Base-by-base conservation (phyloP, 2,113 vertebrate species). In the Macroglossus sobrinus region DNA sequence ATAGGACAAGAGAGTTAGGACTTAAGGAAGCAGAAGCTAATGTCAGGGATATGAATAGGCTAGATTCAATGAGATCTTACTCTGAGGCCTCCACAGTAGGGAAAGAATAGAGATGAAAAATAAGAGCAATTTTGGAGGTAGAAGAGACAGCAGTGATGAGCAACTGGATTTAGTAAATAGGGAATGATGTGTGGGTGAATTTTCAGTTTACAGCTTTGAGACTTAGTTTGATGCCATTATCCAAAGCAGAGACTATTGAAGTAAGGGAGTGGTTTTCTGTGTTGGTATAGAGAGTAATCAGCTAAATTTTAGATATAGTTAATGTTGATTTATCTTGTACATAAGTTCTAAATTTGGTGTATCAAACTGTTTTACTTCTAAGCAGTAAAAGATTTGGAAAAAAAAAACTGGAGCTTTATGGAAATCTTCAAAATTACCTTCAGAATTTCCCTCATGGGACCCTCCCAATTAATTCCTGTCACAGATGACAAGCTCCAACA, bases 341-440 rank as follows among this genome's bases (percentile, higher is more conserved):
- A 26, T 10, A 10, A 80, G 21, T 72, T 91, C 35, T 76, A 80
- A 81, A n/a, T 57, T 84, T 72, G 22, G 16, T 40, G 0, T 26
- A n/a, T 80, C 5, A 43, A 75, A 35, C 50, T 35, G 24, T 87
- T 95, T 84, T 96, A 24, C 28, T 84, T 68, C 7, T 81, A 71
- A 88, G 2, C 21, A 92, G 16, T 75, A 80, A 94, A 95, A 40
- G 15, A 4, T 33, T 74, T 19, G 81, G 12, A 57, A 64, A 61
- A 90, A 89, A 71, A 21, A 75, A 64, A 40, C 18, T 22, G 64
- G 64, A 68, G 0, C 4, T 89, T n/a, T 3, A 35, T 2, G 26
- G 24, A 87, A 82, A 84, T 61, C 24, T 89, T 88, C 64, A 82
- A 91, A 93, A 95, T 80, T 89, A 66, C n/a, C 40, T 74, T 80